Conservation (phyloP, 2,113 vertebrate genomes). For the Protobothrops mucrosquamatus region DNA sequence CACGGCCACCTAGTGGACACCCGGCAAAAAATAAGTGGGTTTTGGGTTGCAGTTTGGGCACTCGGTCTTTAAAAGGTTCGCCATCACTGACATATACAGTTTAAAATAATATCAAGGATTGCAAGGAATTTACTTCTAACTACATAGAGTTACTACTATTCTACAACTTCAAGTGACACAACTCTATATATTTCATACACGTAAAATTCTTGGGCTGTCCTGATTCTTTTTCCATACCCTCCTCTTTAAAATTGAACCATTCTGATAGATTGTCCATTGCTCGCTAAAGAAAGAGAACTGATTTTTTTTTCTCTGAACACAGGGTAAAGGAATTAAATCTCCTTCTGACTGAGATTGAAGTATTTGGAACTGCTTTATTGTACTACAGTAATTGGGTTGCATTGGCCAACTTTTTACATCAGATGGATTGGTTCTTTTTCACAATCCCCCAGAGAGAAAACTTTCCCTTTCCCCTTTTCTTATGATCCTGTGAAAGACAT, state of each 20-base stretch:
- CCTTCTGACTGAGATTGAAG: background rate
- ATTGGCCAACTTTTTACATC: background rate
- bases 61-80: too few relatives aligned
- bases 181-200: conserved; percentile 24
- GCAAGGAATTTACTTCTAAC: conserved; percentile 13
- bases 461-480: background rate
- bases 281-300: conserved; percentile 23
- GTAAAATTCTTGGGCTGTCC: background rate
- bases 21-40: too few relatives aligned
- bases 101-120: conserved; percentile 33
- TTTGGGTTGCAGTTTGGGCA: too few relatives aligned
- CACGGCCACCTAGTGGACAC: too few relatives aligned
- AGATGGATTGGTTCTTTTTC: background rate
- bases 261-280: background rate
- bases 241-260: background rate
- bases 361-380: background rate
- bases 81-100: background rate
- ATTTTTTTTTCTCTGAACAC: background rate
- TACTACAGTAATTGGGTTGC: background rate
- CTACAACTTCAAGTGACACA: conserved; percentile 24
- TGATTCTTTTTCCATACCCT: background rate
- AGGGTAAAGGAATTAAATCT: background rate
- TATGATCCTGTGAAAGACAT: background rate
- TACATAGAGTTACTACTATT: conserved; percentile 18
- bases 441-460: background rate